Evolutionary conservation across 2,797 vertebrate species (phyloP).

Genomic region (Octomys mimax): DNA sequence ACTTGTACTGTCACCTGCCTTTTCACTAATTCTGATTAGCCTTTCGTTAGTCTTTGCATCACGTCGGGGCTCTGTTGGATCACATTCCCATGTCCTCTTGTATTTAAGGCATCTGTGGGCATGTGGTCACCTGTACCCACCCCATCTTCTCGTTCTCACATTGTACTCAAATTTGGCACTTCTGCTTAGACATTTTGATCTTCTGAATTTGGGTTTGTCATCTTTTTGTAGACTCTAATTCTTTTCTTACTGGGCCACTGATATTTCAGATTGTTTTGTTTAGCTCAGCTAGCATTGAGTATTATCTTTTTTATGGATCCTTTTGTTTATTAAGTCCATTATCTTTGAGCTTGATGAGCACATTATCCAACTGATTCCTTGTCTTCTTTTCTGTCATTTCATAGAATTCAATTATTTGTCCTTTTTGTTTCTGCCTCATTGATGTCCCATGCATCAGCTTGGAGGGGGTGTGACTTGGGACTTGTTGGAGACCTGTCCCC

Average conservation of each 20-base stretch:
- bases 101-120: background rate
- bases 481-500: background rate
- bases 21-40: background rate
- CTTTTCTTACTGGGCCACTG: background rate
- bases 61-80: background rate
- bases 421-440: background rate
- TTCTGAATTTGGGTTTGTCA: background rate
- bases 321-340: background rate
- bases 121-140: background rate
- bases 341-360: background rate
- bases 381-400: background rate
- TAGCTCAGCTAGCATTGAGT: background rate
- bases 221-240: background rate
- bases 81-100: background rate
- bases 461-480: background rate
- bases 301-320: background rate
- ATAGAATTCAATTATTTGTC: background rate
- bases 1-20: background rate
- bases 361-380: background rate
- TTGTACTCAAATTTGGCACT: background rate
- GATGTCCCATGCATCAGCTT: background rate
- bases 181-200: background rate
- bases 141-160: background rate
- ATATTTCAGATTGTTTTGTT: background rate
- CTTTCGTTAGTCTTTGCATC: background rate